phyloP scores from a whole-genome alignment of 2,113 vertebrate species.

The Empidonax traillii region DNA sequence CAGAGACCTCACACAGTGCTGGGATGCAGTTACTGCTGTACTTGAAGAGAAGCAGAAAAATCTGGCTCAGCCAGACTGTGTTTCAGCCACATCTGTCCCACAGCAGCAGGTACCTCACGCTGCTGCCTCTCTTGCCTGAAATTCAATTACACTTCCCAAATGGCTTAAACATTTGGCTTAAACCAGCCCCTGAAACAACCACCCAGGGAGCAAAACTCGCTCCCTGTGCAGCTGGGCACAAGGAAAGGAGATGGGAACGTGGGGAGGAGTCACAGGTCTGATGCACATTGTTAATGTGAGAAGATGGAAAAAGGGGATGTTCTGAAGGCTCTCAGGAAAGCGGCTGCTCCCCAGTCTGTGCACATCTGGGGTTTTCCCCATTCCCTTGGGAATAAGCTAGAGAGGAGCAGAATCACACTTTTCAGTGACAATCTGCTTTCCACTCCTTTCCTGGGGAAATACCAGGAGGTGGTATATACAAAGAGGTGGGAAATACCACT shows the following conservation, averaged over 20 bases:
- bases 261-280: neutral
- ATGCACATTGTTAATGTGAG: accelerated
- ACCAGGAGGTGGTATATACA: no score
- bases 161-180: neutral
- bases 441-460: neutral
- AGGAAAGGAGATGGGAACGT: neutral
- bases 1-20: neutral
- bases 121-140: neutral
- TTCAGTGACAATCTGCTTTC: neutral
- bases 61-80: neutral
- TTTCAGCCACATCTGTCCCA: neutral
- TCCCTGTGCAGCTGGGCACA: neutral
- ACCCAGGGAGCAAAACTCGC: neutral
- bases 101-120: neutral
- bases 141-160: neutral
- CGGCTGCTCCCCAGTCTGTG: neutral
- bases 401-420: neutral
- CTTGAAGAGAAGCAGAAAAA: neutral
- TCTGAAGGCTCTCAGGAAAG: neutral
- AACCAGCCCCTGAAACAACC: neutral
- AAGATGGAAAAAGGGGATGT: neutral
- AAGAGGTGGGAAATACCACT: neutral
- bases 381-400: neutral
- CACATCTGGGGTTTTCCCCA: neutral
- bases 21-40: neutral